Percentiles rank a stretch among this genome's conserved stretches.
Evolutionary conservation across 2,113 vertebrate genomes (phyloP).

Genomic region (Brachypteracias leptosomus): DNA sequence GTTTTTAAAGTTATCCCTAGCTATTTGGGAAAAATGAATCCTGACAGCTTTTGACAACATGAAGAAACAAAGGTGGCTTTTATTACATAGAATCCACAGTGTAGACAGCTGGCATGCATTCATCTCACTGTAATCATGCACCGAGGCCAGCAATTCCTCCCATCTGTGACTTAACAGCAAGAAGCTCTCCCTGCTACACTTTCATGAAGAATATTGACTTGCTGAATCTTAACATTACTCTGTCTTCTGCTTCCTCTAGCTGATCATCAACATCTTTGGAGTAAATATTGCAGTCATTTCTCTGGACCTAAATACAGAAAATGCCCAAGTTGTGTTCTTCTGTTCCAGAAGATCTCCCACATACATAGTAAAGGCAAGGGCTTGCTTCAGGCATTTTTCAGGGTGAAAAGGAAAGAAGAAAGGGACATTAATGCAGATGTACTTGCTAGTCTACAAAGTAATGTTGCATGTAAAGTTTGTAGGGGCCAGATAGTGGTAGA

Average conservation of each 20-base stretch:
- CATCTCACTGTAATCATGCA: background rate
- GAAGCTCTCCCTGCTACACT: background rate
- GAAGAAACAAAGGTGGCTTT: background rate
- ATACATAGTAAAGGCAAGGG: background rate
- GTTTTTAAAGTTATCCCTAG: background rate
- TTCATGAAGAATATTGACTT: background rate
- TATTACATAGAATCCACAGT: background rate
- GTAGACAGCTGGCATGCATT: background rate
- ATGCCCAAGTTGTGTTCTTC: no score
- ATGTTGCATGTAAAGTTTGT: background rate
- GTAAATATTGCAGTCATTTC: background rate
- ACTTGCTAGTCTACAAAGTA: background rate
- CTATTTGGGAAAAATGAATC: background rate
- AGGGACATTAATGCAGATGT: background rate
- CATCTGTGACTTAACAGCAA: background rate
- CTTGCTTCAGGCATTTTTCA: background rate
- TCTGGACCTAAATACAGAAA: background rate
- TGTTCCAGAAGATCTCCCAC: background rate
- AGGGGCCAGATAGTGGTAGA: background rate
- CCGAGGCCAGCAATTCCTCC: background rate
- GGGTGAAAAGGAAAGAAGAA: background rate
- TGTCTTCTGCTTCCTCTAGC: background rate
- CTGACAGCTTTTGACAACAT: background rate
- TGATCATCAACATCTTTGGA: background rate
- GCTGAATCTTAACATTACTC: background rate